phyloP scores from a whole-genome alignment of 2,797 vertebrate genomes.

The Gorsachius magnificus region DNA sequence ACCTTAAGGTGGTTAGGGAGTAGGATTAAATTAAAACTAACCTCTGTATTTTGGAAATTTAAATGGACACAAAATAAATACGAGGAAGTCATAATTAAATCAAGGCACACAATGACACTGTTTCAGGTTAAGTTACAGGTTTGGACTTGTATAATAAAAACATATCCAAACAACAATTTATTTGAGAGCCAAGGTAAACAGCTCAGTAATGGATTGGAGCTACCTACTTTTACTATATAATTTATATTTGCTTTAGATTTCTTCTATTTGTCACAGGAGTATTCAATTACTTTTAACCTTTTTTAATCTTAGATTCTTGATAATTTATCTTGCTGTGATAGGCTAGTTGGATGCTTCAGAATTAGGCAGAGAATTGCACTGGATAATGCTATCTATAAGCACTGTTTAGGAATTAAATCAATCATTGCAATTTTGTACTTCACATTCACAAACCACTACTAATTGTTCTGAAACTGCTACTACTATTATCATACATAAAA shows the following conservation, averaged over 20 bases:
- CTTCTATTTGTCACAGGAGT: not conserved
- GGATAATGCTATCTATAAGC: not conserved
- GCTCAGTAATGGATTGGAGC: not conserved
- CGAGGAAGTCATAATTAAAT: not conserved
- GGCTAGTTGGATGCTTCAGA: not conserved
- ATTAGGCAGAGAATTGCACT: not conserved
- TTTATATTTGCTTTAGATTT: not conserved
- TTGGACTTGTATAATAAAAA: not conserved
- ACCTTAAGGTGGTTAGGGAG: not conserved
- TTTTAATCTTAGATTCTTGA: not conserved
- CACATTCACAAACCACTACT: not conserved
- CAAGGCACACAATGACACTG: not conserved
- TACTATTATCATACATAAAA: not conserved
- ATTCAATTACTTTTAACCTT: not conserved
- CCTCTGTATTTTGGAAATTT: not conserved
- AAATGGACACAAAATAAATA: conserved; percentile 4
- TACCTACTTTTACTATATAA: not conserved
- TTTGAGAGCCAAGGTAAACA: not conserved
- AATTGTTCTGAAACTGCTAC: not conserved
- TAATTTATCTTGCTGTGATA: not conserved
- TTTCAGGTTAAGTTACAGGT: not conserved
- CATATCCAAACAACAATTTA: not conserved
- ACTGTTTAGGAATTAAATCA: not conserved
- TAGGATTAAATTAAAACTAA: not conserved
- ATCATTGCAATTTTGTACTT: not conserved